Evolutionary conservation across 2,113 vertebrate species (phyloP), one percentile per base, ranked within the genome.

Genomic region (Xenopus laevis): DNA sequence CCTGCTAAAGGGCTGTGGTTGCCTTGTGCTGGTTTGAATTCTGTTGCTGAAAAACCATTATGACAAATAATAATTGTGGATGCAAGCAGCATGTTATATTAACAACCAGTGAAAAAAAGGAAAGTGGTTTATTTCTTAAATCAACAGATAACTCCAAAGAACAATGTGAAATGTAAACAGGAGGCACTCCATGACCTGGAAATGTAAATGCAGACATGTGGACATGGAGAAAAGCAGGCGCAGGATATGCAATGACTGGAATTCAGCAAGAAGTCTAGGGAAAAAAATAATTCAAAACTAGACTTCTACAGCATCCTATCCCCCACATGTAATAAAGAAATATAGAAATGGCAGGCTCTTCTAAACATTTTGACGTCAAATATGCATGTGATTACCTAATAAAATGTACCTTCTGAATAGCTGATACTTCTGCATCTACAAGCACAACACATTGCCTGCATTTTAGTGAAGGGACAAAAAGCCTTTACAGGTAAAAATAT

Each of bases 141-240:
- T 62, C 17, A 62, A 45, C 58, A 69, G 58, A 62, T 63, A 13
- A 40, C 45, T 50, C 21, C 23, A 61, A 13, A 63, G 66, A 74
- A 74, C 72, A 74, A 74, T 74, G 72, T 74, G 55, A 50, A 21
- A 74, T 68, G 46, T 74, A 74, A 74, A 74, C 72, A 74, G 73
- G 66, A 75, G 58, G 65, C 55, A 30, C 57, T 53, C 13, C 68
- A 75, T 68, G 65, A 75, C 59, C 58, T 27, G 53, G 57, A 30
- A 66, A 58, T 68, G 55, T 66, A 74, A 68, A 68, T 47, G n/a
- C n/a, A n/a, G n/a, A n/a, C n/a, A n/a, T n/a, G 7, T 55, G 68
- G 55, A 53, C 64, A 21, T 13, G 44, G 27, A 66, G 65, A 68
- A 69, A 75, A 63, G 23, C 46, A 60, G 40, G 40, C 46, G 47